Base-by-base conservation (phyloP, 2,797 vertebrate species). In the Rhinophrynus dorsalis region DNA sequence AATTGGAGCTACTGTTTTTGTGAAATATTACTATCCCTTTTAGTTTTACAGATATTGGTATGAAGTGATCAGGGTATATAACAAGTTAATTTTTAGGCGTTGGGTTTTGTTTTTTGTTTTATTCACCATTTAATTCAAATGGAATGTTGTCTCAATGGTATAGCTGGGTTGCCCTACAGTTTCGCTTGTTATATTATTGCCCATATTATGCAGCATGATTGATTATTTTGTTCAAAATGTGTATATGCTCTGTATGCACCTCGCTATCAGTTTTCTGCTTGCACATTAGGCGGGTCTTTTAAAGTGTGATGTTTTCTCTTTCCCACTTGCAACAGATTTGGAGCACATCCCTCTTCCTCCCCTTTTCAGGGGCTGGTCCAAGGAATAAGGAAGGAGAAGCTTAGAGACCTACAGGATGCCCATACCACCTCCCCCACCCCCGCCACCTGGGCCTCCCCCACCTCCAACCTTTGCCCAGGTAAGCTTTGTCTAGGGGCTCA, bases 381-480 rank as follows among this genome's bases (percentile, higher is more conserved):
- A 50, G 20, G 80, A 81, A 81, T 77, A 68, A 1, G 58, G 79
- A 45, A 62, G 80, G 48, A 83, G 59, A 75, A 5, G 20, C 79
- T 81, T 10, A 4, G 1, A 48, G 17, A 9, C 4, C 23, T 13
- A 23, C 89, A 94, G 79, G 83, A 98, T 98, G 96, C 95, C 96
- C 9, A 92, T 93, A 81, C 94, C 95, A 78, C 94, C 94, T 24
- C 92, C 93, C 13, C 94, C 93, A 13, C 93, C 93, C 1, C 94
- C 93, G 0, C 95, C 94, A 2, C 94, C 94, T 0, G 95, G 94
- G 66, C 95, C 95, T 51, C 95, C 95, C 0, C 95, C 95, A 0
- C 95, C 94, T 62, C 94, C 95, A 54, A 88, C 90, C 50, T 92
- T 95, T 78, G 83, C 57, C 68, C 85, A 94, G 93, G 96, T 98